Evolutionary conservation across 2,113 vertebrate species (phyloP).

Genomic region (Lanius ludovicianus): DNA sequence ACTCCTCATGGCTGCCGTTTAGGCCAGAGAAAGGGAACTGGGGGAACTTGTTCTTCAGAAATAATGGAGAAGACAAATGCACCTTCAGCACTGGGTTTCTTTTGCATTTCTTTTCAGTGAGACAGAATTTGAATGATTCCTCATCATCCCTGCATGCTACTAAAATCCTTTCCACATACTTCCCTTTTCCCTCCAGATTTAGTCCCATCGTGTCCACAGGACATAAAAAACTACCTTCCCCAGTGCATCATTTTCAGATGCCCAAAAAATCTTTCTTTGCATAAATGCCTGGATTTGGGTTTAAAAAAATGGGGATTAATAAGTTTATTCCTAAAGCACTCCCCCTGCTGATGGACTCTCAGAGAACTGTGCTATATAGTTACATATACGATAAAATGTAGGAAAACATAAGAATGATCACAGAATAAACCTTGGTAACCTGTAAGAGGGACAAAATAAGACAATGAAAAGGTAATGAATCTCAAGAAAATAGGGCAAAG

Average conservation of each 20-base stretch:
- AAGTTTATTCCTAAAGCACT: conserved; percentile 38
- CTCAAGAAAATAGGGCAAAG: background rate
- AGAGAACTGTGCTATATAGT: background rate
- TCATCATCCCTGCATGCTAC: background rate
- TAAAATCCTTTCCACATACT: background rate
- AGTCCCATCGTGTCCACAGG: background rate
- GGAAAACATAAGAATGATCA: background rate
- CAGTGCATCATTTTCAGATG: background rate
- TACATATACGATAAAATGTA: background rate
- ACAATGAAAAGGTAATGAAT: background rate
- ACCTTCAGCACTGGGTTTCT: background rate
- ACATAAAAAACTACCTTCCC: background rate
- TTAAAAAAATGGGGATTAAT: conserved; percentile 4
- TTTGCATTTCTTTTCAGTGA: background rate
- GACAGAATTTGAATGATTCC: background rate
- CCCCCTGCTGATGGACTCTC: conserved; percentile 28
- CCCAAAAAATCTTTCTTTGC: background rate
- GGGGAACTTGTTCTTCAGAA: background rate
- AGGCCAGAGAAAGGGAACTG: background rate
- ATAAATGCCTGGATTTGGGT: background rate
- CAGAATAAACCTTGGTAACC: background rate
- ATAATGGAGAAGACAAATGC: background rate
- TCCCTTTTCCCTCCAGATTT: background rate
- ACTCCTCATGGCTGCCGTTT: background rate
- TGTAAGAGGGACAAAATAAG: background rate